phyloP scores from a whole-genome alignment of 2,113 vertebrate species.

The Chamaetylas fuelleborni region DNA sequence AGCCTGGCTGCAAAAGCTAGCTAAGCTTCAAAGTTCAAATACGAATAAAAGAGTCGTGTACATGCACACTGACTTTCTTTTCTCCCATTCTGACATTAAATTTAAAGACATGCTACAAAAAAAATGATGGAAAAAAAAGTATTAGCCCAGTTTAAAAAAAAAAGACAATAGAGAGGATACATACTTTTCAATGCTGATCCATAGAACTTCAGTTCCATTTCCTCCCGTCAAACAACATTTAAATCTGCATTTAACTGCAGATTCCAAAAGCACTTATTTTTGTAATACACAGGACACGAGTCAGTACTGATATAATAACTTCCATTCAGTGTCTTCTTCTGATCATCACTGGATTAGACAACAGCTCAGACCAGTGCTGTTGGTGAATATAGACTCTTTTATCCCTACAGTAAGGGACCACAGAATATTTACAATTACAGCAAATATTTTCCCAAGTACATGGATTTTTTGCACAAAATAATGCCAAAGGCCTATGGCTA shows the following conservation, averaged over 20 bases:
- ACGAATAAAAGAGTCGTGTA: not conserved
- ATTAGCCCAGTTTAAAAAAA: not conserved
- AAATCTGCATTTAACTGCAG: not conserved
- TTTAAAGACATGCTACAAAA: not conserved
- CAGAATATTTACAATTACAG: not conserved
- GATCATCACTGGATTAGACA: not conserved
- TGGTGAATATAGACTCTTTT: not conserved
- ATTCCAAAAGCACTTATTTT: not conserved
- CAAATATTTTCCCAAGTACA: not conserved
- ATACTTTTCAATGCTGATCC: not conserved
- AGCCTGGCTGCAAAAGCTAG: not conserved
- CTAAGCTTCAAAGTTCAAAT: constrained; percentile 1
- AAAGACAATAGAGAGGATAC: not conserved
- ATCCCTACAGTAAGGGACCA: not conserved
- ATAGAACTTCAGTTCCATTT: not conserved
- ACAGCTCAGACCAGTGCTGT: not conserved
- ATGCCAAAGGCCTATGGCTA: not conserved
- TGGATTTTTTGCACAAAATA: not conserved
- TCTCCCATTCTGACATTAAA: not conserved
- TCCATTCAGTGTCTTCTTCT: not conserved
- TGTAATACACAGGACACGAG: not conserved
- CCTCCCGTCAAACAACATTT: not conserved
- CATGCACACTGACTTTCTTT: not conserved
- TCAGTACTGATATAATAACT: not conserved
- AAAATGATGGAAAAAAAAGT: not conserved